Base-by-base conservation (phyloP, 1,140 invertebrate genomes). In the Drosophila rufa region DNA sequence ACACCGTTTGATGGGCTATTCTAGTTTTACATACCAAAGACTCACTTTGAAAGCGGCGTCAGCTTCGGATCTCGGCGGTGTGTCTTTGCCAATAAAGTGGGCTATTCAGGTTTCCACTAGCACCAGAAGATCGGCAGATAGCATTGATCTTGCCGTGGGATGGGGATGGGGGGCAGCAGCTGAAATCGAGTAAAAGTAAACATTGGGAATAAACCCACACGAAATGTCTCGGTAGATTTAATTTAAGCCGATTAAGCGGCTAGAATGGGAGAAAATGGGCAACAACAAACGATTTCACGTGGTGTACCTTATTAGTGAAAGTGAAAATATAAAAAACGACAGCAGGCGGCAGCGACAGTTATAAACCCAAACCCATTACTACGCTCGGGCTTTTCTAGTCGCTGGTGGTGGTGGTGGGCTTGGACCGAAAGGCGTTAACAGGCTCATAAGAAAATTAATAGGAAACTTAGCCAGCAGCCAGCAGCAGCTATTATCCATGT, bases 321-420 rank as follows among this genome's bases (percentile, higher is more conserved):
- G 80, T 82, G 80, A 82, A 82, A 82, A 82, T 36, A 69, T 60
- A 57, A 62, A 57, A 82, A 73, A 74, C 75, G 79, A 56, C 60
- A 62, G 53, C 53, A 36, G 36, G 19, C 53, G 19, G 19, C 53
- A 74, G 60, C 70, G 78, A 86, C 82, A 82, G 75, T 86, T 82
- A 87, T 79, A 78, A 82, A 66, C 61, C 69, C 64, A 82, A 53
- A 36, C 30, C 59, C 58, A 76, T 62, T 79, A 69, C 46, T 47
- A 59, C 48, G 42, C 46, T 22, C 42, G 40, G 46, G 22, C 50
- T 74, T 71, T 66, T 36, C 53, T 57, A 46, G 17, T 11, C 11
- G 33, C 8, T 2, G 22, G 0, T 25, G 22, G 27, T 30, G 5
- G 40, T 25, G 11, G 40, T 42, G 40, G 40, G 51, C n/a, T 38